These are phyloP conservation scores for Varanus komodoensis DNA, from an alignment of 2,113 vertebrate genomes.

Conservation along the genomic window DNA sequence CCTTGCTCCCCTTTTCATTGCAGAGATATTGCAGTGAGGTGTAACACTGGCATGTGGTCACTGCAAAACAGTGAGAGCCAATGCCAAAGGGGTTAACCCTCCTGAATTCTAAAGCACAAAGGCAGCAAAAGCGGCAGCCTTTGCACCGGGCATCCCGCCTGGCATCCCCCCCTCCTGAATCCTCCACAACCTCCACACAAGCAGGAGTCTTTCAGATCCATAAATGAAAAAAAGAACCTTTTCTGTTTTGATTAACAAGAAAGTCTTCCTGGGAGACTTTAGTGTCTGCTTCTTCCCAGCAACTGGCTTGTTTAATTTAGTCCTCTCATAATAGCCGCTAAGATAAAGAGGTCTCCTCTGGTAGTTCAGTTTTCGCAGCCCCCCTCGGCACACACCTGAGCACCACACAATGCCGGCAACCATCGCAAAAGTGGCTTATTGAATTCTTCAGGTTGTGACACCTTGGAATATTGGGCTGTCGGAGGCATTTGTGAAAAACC, in stretches of 20 bases:
- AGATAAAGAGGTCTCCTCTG: constrained; percentile 21
- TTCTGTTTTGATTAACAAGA: constrained; percentile 53
- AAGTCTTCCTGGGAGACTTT: constrained; percentile 15
- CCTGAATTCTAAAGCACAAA: neutral
- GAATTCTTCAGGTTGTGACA: constrained; percentile 36
- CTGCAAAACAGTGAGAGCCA: neutral
- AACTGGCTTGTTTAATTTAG: constrained; percentile 17
- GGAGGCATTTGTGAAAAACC: neutral
- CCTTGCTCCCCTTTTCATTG: neutral
- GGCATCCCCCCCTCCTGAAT: neutral
- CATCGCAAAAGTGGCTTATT: constrained; percentile 2
- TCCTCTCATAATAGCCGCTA: neutral
- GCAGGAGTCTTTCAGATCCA: neutral
- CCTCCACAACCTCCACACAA: neutral
- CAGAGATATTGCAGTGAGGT: neutral
- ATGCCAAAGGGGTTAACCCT: constrained; percentile 20
- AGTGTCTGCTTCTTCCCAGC: constrained; percentile 15
- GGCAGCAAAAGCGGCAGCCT: neutral
- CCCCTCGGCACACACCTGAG: constrained; percentile 22
- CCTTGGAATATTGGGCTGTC: constrained; percentile 38
- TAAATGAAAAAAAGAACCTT: constrained; percentile 11
- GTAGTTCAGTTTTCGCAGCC: constrained; percentile 8
- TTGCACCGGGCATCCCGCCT: neutral
- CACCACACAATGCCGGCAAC: neutral
- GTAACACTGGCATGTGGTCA: neutral